phyloP scores from a whole-genome alignment of 2,888 invertebrate genomes.

The Apomyelois bistriatella region DNA sequence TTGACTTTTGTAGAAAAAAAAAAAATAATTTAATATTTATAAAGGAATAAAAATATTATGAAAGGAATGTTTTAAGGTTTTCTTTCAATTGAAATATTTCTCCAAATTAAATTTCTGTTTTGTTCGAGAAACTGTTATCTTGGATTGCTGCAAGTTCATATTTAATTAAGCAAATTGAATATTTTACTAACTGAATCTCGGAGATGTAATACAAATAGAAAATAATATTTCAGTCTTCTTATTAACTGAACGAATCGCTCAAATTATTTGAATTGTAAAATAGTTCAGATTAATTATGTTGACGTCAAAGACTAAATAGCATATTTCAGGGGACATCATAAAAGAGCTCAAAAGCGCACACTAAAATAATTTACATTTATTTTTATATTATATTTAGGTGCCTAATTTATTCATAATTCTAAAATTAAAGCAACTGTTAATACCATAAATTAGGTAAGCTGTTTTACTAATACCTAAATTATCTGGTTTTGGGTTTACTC shows the following conservation, averaged over 20 bases:
- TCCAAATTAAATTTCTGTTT: not conserved
- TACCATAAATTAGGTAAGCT: too few relatives aligned
- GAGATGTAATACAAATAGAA: not conserved
- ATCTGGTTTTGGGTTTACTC: too few relatives aligned
- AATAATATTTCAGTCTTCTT: not conserved
- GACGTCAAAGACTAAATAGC: conserved; percentile 6
- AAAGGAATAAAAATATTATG: too few relatives aligned
- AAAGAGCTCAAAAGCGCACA: not conserved
- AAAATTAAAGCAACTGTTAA: too few relatives aligned
- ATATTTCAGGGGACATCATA: not conserved
- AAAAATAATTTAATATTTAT: too few relatives aligned
- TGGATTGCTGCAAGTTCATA: not conserved
- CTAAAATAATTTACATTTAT: too few relatives aligned
- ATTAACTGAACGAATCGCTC: conserved; percentile 10
- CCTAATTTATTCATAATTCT: too few relatives aligned
- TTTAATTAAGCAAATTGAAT: not conserved
- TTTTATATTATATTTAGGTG: too few relatives aligned
- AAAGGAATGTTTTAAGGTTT: too few relatives aligned
- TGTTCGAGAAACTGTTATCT: not conserved
- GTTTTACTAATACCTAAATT: too few relatives aligned
- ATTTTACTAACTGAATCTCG: not conserved
- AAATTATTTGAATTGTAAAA: conserved; percentile 14
- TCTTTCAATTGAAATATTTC: not conserved
- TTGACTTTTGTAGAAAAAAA: too few relatives aligned
- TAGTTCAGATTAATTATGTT: not conserved